Conservation (phyloP, 1,140 invertebrate genomes). For the Metopolophium dirhodum region DNA sequence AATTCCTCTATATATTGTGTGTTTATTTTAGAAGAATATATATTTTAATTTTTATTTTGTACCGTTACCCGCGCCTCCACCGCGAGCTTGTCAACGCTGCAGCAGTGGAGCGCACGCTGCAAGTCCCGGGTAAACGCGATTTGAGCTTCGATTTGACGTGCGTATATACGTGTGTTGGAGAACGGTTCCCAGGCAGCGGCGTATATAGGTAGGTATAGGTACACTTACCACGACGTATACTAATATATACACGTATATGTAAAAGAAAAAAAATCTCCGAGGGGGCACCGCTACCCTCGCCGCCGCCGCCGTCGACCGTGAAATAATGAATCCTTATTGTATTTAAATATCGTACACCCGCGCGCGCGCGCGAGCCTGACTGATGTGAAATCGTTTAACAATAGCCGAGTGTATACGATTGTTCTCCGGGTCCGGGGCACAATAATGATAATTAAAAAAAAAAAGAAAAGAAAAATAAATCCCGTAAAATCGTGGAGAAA, state of each 20-base stretch:
- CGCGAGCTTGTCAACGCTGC: not conserved
- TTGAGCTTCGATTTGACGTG: constrained; percentile 26
- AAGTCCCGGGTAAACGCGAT: constrained; percentile 22
- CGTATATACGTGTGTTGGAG: not conserved
- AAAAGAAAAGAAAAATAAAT: not conserved
- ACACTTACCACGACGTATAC: not conserved
- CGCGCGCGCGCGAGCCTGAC: not conserved
- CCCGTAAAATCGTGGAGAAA: not conserved
- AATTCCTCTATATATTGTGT: not conserved
- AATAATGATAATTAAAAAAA: constrained; percentile 30
- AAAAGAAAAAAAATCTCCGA: constrained; percentile 20
- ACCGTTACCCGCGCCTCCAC: not conserved
- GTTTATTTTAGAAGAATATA: not conserved
- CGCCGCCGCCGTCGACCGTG: not conserved
- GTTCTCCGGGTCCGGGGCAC: constrained; percentile 38
- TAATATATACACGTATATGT: constrained; percentile 22
- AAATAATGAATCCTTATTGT: constrained; percentile 56
- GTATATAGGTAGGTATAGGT: not conserved
- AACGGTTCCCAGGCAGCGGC: constrained; percentile 16
- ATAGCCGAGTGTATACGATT: constrained; percentile 36
- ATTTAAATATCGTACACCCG: constrained; percentile 46
- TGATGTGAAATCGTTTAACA: constrained; percentile 55
- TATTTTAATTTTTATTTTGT: not conserved
- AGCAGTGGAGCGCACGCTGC: not conserved
- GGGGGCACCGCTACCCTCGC: not conserved